Conservation (phyloP, 2,797 vertebrate genomes). For the Crenichthys baileyi region DNA sequence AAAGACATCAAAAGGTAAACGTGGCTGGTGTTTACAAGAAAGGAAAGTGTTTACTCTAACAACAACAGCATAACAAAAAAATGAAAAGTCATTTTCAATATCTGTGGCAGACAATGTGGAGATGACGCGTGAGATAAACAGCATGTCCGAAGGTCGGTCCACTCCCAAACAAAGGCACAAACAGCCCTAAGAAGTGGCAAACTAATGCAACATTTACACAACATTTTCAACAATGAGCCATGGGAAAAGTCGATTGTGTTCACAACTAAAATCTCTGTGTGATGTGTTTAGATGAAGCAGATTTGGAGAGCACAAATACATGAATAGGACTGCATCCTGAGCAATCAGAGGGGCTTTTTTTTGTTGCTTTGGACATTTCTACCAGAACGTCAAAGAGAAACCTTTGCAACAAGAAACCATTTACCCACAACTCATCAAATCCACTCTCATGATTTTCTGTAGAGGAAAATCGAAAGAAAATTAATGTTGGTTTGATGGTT, state of each 20-base stretch:
- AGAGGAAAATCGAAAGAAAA: slow-evolving; percentile 1
- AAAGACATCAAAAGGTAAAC: slow-evolving; percentile 35
- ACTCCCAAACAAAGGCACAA: slow-evolving; percentile 54
- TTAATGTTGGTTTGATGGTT: slow-evolving; percentile 26
- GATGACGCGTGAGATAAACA: slow-evolving; percentile 38
- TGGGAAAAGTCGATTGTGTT: slow-evolving; percentile 22
- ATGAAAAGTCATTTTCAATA: slow-evolving; percentile 51
- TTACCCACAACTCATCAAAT: slow-evolving; percentile 39
- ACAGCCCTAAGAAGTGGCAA: slow-evolving; percentile 52
- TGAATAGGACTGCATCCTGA: slow-evolving; percentile 7
- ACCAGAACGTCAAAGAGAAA: slow-evolving; percentile 30
- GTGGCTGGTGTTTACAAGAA: slow-evolving; percentile 35
- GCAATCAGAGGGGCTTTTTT: slow-evolving; percentile 9
- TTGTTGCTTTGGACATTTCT: slow-evolving; percentile 29
- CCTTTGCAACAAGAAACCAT: slow-evolving; percentile 29
- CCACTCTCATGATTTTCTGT: slow-evolving; percentile 23
- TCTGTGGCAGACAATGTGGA: slow-evolving; percentile 18
- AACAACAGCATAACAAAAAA: slow-evolving; percentile 22
- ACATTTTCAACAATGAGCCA: slow-evolving; percentile 53
- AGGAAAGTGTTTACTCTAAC: slow-evolving; percentile 63
- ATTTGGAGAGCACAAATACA: slow-evolving; percentile 38
- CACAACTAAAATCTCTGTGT: slow-evolving; percentile 18
- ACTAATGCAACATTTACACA: slow-evolving; percentile 68
- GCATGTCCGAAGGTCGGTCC: slow-evolving; percentile 18
- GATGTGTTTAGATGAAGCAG: slow-evolving; percentile 64